phyloP scores from a whole-genome alignment of 2,888 invertebrate species.

The Hirtodrosophila trivittata region DNA sequence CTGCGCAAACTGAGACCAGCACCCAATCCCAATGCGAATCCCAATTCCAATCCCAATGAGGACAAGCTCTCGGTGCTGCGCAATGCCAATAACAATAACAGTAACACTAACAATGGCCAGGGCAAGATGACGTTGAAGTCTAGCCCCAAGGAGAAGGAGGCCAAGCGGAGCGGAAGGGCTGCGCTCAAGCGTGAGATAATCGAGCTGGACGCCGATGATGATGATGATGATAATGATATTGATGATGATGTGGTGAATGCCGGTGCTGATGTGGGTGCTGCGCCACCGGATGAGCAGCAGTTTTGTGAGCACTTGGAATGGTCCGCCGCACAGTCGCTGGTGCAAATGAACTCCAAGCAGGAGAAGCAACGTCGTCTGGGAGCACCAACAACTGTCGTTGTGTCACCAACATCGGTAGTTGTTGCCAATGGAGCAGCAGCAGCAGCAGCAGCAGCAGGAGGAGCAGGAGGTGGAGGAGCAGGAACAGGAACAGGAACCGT shows the following conservation, averaged over 20 bases:
- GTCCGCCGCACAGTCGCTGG: constrained; percentile 83
- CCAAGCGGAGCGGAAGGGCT: constrained; percentile 54
- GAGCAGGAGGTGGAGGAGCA: constrained; percentile 15
- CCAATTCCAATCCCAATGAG: constrained; percentile 48
- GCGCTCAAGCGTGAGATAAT: constrained; percentile 64
- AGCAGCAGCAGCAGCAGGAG: constrained; percentile 17
- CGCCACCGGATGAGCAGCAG: constrained; percentile 54
- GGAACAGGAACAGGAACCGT: constrained; percentile 22
- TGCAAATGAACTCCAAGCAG: constrained; percentile 82
- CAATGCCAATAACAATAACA: constrained; percentile 63
- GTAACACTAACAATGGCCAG: constrained; percentile 48
- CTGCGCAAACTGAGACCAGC: constrained; percentile 51
- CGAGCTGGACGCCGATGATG: constrained; percentile 54
- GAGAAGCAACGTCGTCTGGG: constrained; percentile 71
- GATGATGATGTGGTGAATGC: constrained; percentile 31
- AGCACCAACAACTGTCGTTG: constrained; percentile 18
- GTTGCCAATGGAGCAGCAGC: too few relatives aligned
- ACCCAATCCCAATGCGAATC: constrained; percentile 43
- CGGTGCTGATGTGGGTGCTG: constrained; percentile 43
- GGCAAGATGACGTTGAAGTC: constrained; percentile 52
- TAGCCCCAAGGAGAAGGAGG: constrained; percentile 52
- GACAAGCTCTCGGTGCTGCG: constrained; percentile 66
- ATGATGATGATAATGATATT: constrained; percentile 20
- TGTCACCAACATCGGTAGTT: neutral
- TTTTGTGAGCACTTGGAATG: constrained; percentile 81